Conservation (phyloP, 2,113 vertebrate genomes). For the Callospermophilus lateralis region DNA sequence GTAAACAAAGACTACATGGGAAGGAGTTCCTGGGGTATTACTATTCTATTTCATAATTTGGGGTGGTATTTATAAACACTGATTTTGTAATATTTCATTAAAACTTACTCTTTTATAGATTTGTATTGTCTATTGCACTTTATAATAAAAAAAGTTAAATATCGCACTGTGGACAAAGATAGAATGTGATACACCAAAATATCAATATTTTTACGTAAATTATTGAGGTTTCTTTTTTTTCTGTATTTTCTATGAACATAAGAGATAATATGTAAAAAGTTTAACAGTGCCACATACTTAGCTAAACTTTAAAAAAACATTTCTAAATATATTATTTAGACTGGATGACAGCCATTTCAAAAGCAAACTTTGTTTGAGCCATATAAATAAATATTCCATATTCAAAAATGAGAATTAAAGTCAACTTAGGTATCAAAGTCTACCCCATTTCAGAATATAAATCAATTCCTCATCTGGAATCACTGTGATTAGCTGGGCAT, state of each 20-base stretch:
- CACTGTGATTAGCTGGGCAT: too few relatives aligned
- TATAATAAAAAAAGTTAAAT: background rate
- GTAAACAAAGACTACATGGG: background rate
- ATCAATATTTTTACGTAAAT: background rate
- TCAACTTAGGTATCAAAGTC: background rate
- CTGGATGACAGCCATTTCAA: background rate
- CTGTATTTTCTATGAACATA: background rate
- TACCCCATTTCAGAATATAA: conserved; percentile 41
- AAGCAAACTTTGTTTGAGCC: background rate
- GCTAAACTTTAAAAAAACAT: conserved; percentile 5
- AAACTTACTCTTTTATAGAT: background rate
- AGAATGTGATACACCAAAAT: background rate
- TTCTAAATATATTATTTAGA: background rate
- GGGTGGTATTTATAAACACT: background rate
- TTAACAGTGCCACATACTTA: conserved; percentile 1
- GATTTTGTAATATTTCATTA: background rate
- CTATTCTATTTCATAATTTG: conserved; percentile 24
- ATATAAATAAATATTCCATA: background rate
- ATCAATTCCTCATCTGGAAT: background rate
- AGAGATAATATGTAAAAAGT: background rate
- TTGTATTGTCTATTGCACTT: background rate
- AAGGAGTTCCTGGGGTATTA: background rate
- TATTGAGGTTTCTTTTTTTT: background rate
- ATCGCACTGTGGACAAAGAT: background rate
- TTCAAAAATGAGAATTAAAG: conserved; percentile 53